Evolutionary conservation across 1,140 invertebrate genomes (phyloP).

Genomic region (Lepidostoma basale): DNA sequence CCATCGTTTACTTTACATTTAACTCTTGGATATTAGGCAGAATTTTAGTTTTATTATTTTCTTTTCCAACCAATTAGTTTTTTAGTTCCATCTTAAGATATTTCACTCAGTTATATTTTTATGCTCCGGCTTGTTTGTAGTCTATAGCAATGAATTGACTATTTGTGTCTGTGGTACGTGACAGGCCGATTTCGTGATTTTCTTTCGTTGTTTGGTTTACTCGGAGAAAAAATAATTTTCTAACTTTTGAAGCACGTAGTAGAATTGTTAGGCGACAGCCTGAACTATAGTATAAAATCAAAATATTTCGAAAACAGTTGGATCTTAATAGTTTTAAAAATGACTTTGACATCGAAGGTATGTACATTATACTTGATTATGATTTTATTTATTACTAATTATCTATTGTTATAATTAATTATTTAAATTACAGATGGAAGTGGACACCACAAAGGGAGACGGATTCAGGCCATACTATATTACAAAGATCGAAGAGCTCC

Average conservation of each 20-base stretch:
- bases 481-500: slow-evolving; percentile 96
- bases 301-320: background rate
- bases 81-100: too few species aligned
- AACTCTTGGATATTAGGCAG: too few species aligned
- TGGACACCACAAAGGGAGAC: slow-evolving; percentile 82
- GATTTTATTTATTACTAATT: background rate
- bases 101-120: too few species aligned
- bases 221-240: background rate
- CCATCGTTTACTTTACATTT: too few species aligned
- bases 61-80: too few species aligned
- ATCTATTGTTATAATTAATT: background rate
- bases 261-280: background rate
- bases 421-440: slow-evolving; percentile 76
- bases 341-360: slow-evolving; percentile 26
- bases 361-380: background rate
- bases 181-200: slow-evolving; percentile 16
- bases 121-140: too few species aligned
- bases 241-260: background rate
- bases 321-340: background rate
- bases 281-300: background rate
- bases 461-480: slow-evolving; percentile 94
- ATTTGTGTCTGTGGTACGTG: slow-evolving; percentile 22
- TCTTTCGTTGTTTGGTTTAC: background rate
- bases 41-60: too few species aligned
- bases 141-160: too few species aligned